Conservation (phyloP, 2,797 vertebrate species). For the Acanthopagrus latus region DNA sequence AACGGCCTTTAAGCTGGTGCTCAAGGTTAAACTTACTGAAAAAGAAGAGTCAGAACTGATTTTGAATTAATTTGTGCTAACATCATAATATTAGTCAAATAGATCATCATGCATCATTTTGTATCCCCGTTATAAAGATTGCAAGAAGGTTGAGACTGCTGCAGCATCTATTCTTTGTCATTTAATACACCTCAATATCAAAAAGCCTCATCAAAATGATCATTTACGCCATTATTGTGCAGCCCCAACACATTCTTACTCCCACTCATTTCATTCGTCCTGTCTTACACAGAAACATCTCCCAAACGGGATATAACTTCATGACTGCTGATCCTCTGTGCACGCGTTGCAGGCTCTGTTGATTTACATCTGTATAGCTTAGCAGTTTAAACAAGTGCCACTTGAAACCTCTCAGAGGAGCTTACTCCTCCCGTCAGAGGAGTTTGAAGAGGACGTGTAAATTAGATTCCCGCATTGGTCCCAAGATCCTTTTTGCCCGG, state of each 20-base stretch:
- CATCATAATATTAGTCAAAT: not conserved
- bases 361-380: slow-evolving; percentile 74
- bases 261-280: slow-evolving; percentile 35
- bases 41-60: not conserved
- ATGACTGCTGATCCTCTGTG: slow-evolving; percentile 42
- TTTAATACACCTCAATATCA: slow-evolving; percentile 22
- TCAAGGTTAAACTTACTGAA: slow-evolving; percentile 6
- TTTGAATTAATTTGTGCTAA: not conserved
- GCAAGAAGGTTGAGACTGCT: slow-evolving; percentile 4
- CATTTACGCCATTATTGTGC: slow-evolving; percentile 39
- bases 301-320: slow-evolving; percentile 51
- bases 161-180: slow-evolving; percentile 19
- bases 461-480: slow-evolving; percentile 57
- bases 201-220: slow-evolving; percentile 50
- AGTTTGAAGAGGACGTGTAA: slow-evolving; percentile 71
- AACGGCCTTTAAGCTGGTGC: not conserved
- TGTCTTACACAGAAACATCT: slow-evolving; percentile 43
- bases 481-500: slow-evolving; percentile 19
- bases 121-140: not conserved
- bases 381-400: slow-evolving; percentile 74
- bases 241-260: slow-evolving; percentile 39
- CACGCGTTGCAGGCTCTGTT: slow-evolving; percentile 44
- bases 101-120: slow-evolving; percentile 11
- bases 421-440: slow-evolving; percentile 54
- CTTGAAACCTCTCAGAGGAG: slow-evolving; percentile 73